phyloP scores from a whole-genome alignment of 2,888 invertebrate species.

The Eupithecia exiguata region DNA sequence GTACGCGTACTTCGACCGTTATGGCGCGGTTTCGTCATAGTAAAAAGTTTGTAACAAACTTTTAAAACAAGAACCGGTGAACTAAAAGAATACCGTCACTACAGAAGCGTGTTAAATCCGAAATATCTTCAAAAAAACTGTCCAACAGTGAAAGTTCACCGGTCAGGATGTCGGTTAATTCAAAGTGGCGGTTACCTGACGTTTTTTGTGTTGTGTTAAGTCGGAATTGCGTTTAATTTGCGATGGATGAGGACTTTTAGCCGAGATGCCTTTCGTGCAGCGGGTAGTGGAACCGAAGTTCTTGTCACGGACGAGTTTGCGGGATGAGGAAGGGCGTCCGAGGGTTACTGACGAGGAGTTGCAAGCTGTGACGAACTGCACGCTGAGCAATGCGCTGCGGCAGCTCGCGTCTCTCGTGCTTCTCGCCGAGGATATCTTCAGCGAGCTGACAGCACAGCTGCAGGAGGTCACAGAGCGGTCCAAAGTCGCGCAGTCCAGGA shows the following conservation, averaged over 20 bases:
- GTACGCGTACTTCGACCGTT: conserved; percentile 48
- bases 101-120: conserved; percentile 47
- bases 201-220: conserved; percentile 83
- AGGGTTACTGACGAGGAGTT: conserved; percentile 89
- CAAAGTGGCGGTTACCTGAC: conserved; percentile 84
- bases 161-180: conserved; percentile 83
- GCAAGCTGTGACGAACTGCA: conserved; percentile 93
- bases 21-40: conserved; percentile 78
- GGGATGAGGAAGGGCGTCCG: conserved; percentile 84
- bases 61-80: conserved; percentile 60
- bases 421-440: conserved; percentile 93
- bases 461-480: conserved; percentile 89
- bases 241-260: conserved; percentile 74
- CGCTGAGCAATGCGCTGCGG: conserved; percentile 91
- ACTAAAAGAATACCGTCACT: conserved; percentile 53
- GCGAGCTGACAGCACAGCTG: conserved; percentile 90
- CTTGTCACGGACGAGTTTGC: conserved; percentile 87
- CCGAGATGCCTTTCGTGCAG: conserved; percentile 93
- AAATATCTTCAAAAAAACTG: conserved; percentile 54
- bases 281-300: conserved; percentile 92
- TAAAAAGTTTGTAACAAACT: conserved; percentile 75
- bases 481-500: conserved; percentile 87
- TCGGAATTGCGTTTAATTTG: conserved; percentile 78
- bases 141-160: conserved; percentile 72
- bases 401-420: conserved; percentile 93